phyloP scores from a whole-genome alignment of 1,140 invertebrate species.

The Pogonomyrmex barbatus region DNA sequence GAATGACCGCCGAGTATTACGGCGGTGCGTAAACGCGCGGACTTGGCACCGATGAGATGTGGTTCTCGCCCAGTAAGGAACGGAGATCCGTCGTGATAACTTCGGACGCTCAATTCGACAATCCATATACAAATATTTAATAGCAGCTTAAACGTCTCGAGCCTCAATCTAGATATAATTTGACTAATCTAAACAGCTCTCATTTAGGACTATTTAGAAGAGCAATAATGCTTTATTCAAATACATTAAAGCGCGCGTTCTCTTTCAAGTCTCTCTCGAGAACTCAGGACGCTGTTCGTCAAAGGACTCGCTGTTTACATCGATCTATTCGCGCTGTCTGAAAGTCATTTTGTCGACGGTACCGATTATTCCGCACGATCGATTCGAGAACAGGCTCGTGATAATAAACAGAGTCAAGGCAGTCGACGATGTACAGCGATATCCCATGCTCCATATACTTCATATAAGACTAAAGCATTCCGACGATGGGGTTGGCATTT shows the following conservation, averaged over 20 bases:
- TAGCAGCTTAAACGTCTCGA: not conserved
- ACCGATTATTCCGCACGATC: constrained; percentile 22
- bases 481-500: not conserved
- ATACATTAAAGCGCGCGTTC: not conserved
- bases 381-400: constrained; percentile 3
- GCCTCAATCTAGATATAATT: not conserved
- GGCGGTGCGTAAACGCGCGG: not conserved
- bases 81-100: not conserved
- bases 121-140: not conserved
- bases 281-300: not conserved
- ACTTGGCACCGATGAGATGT: not conserved
- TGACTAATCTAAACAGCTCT: not conserved
- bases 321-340: not conserved
- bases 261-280: not conserved
- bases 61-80: not conserved
- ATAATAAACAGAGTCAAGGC: constrained; percentile 30
- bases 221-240: not conserved
- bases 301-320: not conserved
- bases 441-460: constrained; percentile 26
- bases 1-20: not conserved
- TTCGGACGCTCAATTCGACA: not conserved
- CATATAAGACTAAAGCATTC: not conserved
- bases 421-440: not conserved
- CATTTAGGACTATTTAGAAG: not conserved
- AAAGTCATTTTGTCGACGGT: not conserved